Evolutionary conservation across 2,888 invertebrate species (phyloP).

Genomic region (Ditylenchus weischeri): DNA sequence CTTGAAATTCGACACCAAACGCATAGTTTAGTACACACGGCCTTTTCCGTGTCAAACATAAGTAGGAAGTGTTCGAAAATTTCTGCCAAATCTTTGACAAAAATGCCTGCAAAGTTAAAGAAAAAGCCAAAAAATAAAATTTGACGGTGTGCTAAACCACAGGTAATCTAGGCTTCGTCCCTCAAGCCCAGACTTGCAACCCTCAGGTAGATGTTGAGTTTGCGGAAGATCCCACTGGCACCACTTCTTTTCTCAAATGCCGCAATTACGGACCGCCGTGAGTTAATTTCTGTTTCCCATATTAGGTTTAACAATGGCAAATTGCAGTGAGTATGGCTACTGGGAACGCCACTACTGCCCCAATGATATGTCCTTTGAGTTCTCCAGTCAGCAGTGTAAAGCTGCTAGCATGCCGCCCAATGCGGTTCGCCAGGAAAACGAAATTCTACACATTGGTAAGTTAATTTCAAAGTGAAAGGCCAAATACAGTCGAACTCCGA

Average conservation of each 20-base stretch:
- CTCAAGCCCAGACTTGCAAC: constrained; percentile 47
- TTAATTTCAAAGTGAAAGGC: background rate
- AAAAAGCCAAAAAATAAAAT: no score
- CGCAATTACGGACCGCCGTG: constrained; percentile 49
- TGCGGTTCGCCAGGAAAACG: constrained; percentile 36
- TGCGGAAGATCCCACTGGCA: constrained; percentile 50
- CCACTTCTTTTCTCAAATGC: constrained; percentile 51
- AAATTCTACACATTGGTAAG: constrained; percentile 47
- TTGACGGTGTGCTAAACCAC: no score
- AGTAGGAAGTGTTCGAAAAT: no score
- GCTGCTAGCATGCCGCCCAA: constrained; percentile 17
- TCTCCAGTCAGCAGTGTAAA: constrained; percentile 52
- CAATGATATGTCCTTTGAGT: constrained; percentile 54
- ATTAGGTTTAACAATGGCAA: constrained; percentile 1
- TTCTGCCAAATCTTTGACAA: no score
- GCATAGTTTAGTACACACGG: no score
- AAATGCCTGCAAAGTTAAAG: no score
- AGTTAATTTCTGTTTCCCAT: constrained; percentile 19
- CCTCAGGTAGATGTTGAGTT: constrained; percentile 49
- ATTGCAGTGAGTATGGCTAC: constrained; percentile 43
- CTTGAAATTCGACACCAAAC: no score
- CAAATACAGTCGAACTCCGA: no score
- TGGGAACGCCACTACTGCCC: constrained; percentile 54
- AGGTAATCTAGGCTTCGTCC: constrained; percentile 14
- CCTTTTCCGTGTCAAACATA: no score